Conservation (phyloP, 2,888 invertebrate species). For the Campoletis raptor region DNA sequence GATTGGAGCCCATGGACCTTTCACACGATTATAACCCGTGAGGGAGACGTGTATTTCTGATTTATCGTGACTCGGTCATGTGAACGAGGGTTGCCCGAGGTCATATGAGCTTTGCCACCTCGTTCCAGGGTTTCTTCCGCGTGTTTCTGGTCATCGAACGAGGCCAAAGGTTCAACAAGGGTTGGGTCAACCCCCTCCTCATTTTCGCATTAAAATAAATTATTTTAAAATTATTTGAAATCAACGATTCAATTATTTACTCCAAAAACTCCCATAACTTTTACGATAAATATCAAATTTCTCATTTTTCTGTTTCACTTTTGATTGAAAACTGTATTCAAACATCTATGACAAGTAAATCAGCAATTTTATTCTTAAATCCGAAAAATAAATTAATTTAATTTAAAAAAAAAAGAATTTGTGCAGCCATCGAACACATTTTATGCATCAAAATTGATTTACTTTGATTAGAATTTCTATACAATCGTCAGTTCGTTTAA, state of each 20-base stretch:
- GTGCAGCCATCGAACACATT: neutral
- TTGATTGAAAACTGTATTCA: neutral
- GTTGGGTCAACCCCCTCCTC: neutral
- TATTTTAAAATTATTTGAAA: neutral
- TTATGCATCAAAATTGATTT: neutral
- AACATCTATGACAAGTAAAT: neutral
- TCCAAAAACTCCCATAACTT: neutral
- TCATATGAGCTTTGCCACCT: constrained; percentile 53
- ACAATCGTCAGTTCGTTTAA: neutral
- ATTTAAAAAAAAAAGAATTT: neutral
- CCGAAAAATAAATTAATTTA: neutral
- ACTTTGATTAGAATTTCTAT: neutral
- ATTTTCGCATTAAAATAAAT: neutral
- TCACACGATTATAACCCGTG: constrained; percentile 53
- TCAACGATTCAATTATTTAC: neutral
- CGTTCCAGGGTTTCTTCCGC: constrained; percentile 28
- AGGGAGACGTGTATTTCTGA: constrained; percentile 42
- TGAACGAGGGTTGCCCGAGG: constrained; percentile 73
- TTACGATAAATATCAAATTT: neutral
- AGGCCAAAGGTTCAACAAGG: constrained; percentile 31
- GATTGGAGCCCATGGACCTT: constrained; percentile 56
- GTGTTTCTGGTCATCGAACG: constrained; percentile 35
- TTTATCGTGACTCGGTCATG: constrained; percentile 64
- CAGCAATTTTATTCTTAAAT: neutral
- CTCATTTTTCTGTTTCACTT: neutral